Evolutionary conservation across 1,140 invertebrate genomes (phyloP), one percentile per base, ranked within the genome.

Genomic region (Drosophila rhopaloa): DNA sequence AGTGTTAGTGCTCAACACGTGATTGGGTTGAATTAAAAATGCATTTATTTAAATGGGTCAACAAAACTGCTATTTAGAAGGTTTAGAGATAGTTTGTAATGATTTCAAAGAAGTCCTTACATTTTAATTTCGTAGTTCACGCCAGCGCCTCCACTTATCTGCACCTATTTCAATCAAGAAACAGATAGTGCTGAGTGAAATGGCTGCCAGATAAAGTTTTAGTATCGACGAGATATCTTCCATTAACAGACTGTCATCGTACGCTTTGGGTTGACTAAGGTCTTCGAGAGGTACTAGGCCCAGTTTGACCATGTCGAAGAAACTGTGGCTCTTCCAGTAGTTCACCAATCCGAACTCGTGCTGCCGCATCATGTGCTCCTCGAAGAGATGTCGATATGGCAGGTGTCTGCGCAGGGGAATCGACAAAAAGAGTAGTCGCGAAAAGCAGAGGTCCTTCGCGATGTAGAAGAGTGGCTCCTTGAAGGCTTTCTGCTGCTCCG

Each of bases 331-430:
- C 13, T 44, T 43, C 84, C 84, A 83, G 7, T 51, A 57, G 35
- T 19, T 2, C 4, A 66, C 5, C 37, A 88, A 13, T 3, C 83
- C 83, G 9, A 83, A 89, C 14, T 77, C 67, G 1, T 74, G 60
- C 41, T 74, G 67, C 0, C 11, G 14, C 19, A 67, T 46, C 6
- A 80, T 57, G 14, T 88, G 84, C 9, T 63, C 41, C 0, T 89
- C 65, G 19, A 88, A 77, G 40, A 80, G 72, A 7, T 77, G 58
- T 0, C 80, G 67, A 37, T 84, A 83, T 27, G 83, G 83, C 43
- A 89, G 27, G 2, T 41, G 11, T 0, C 14, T 38, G 0, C 83
- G 56, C 16, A 89, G 0, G 0, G 80, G 84, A 5, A 88, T 1
- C 6, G 47, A 48, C 2, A 89, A 0, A 0, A 63, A 50, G 5